These are phyloP conservation scores for Drosophila neocordata DNA, from an alignment of 1,140 invertebrate genomes.

Conservation along the genomic window DNA sequence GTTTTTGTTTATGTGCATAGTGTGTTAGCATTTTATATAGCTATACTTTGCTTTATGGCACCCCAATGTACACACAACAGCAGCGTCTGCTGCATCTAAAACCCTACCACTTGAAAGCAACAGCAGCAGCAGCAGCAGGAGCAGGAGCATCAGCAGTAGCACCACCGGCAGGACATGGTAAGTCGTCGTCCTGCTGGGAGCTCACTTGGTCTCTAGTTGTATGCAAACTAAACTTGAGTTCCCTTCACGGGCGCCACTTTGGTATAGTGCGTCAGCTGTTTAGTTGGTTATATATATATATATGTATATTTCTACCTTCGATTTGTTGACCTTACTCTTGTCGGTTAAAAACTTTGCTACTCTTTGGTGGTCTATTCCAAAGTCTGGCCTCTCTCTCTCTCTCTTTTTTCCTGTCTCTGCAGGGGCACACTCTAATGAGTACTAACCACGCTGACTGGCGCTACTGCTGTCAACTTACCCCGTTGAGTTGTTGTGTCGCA, in stretches of 20 bases:
- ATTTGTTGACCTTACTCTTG: conserved; percentile 59
- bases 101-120: conserved; percentile 20
- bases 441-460: not conserved
- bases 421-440: conserved; percentile 4
- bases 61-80: conserved; percentile 61
- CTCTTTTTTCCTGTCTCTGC: not conserved
- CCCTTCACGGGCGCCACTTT: conserved; percentile 12
- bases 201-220: conserved; percentile 10
- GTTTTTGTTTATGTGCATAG: conserved; percentile 73
- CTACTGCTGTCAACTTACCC: not conserved
- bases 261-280: conserved; percentile 7
- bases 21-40: conserved; percentile 73
- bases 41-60: conserved; percentile 78
- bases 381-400: not conserved
- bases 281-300: conserved; percentile 7
- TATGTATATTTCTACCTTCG: conserved; percentile 35
- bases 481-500: not conserved
- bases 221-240: conserved; percentile 20
- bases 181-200: conserved; percentile 11
- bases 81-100: conserved; percentile 51
- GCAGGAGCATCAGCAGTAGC: no score
- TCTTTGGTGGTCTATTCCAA: not conserved
- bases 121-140: not conserved
- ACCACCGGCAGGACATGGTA: not conserved
- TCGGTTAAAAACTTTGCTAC: conserved; percentile 1